A percentile compares a stretch with the other conserved stretches of the same genome.
Conservation (phyloP, 2,888 invertebrate species). For the Willowsia nigromaculata region DNA sequence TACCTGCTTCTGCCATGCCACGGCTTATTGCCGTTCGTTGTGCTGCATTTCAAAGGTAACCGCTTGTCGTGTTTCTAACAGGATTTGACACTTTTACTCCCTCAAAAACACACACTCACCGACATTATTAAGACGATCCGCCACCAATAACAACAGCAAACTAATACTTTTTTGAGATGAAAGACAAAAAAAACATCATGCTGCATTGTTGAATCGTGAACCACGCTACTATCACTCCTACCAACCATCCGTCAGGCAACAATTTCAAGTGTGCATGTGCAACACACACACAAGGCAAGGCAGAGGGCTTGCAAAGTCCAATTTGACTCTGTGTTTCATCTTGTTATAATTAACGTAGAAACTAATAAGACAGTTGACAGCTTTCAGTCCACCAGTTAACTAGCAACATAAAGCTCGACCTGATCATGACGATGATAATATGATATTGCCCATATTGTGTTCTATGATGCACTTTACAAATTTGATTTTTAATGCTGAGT, state of each 20-base stretch:
- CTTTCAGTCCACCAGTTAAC: conserved; percentile 65
- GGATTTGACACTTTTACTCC: conserved; percentile 75
- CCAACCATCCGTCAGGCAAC: not conserved
- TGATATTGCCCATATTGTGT: conserved; percentile 1
- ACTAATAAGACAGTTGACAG: conserved; percentile 75
- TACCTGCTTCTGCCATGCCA: conserved; percentile 26
- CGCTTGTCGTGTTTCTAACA: conserved; percentile 68
- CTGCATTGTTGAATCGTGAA: not conserved
- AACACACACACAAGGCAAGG: not conserved
- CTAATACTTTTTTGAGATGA: not conserved
- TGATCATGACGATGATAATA: conserved; percentile 14
- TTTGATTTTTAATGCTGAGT: conserved; percentile 28
- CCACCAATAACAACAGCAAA: not conserved
- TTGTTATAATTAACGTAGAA: conserved; percentile 50
- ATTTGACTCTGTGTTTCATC: conserved; percentile 33
- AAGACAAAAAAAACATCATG: conserved; percentile 13
- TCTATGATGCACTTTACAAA: conserved; percentile 39
- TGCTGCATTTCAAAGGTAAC: conserved; percentile 68
- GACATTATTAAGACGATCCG: not conserved
- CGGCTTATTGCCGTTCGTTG: conserved; percentile 27
- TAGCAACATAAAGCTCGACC: conserved; percentile 21
- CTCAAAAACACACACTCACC: conserved; percentile 56
- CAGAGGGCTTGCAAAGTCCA: conserved; percentile 37
- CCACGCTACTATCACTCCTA: not conserved
- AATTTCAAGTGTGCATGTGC: not conserved